Conservation (phyloP, 2,113 vertebrate species). For the Pedetes capensis region DNA sequence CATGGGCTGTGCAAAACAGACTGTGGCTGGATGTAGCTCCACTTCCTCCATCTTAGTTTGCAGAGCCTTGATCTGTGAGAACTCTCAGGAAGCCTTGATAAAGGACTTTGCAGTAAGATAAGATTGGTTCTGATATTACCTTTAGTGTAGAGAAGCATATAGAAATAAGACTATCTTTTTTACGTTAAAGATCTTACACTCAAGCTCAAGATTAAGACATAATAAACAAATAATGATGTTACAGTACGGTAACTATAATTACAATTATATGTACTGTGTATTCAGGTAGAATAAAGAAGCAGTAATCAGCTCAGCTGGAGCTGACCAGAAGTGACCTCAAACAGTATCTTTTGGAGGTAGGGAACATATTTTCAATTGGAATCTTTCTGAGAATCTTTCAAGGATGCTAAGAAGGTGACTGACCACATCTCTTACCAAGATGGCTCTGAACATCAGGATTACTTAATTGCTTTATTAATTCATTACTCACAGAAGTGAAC, state of each 20-base stretch:
- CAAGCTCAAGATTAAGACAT: neutral
- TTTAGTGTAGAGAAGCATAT: neutral
- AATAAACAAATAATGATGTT: neutral
- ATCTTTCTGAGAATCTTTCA: slow-evolving; percentile 9
- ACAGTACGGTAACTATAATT: neutral
- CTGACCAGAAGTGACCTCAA: neutral
- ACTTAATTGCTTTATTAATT: neutral
- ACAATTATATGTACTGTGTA: neutral
- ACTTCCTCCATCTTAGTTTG: neutral
- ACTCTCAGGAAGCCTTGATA: neutral
- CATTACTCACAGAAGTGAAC: neutral
- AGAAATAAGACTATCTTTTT: neutral
- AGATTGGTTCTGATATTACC: neutral
- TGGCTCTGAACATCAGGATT: neutral
- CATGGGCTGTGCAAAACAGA: neutral
- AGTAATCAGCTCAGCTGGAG: neutral
- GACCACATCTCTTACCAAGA: neutral
- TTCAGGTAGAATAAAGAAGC: neutral
- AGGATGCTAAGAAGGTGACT: neutral
- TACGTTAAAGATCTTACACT: neutral
- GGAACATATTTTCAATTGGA: neutral
- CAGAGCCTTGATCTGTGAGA: neutral
- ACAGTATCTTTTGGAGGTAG: neutral
- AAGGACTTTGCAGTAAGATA: neutral
- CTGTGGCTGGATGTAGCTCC: neutral